These are phyloP conservation scores for Cotesia glomerata DNA, from an alignment of 1,140 invertebrate genomes.

Conservation along the genomic window DNA sequence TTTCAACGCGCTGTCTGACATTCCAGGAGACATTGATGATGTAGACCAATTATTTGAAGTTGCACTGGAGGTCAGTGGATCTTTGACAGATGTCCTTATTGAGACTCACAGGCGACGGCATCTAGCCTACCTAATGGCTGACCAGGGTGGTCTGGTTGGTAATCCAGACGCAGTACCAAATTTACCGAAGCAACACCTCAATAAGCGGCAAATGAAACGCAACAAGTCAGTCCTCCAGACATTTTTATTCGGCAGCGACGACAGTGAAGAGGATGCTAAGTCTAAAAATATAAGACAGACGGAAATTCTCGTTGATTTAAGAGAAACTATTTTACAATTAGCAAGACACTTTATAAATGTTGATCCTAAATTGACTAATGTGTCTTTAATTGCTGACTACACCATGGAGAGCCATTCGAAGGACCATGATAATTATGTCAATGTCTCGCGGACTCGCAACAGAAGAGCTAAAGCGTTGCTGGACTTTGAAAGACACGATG, in stretches of 20 bases:
- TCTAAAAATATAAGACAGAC: conserved; percentile 97
- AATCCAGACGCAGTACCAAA: conserved; percentile 89
- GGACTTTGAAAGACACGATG: conserved; percentile 98
- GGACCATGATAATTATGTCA: conserved; percentile 93
- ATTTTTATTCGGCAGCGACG: conserved; percentile 82
- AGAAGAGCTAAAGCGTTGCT: conserved; percentile 93
- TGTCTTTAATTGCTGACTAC: conserved; percentile 90
- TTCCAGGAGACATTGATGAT: conserved; percentile 91
- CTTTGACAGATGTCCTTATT: conserved; percentile 83
- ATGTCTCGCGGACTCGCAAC: conserved; percentile 84
- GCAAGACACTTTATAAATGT: conserved; percentile 86
- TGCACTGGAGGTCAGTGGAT: conserved; percentile 68
- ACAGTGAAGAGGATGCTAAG: conserved; percentile 83
- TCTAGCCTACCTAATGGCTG: conserved; percentile 94
- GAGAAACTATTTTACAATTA: conserved; percentile 93
- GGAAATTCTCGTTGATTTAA: conserved; percentile 93
- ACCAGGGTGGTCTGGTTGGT: conserved; percentile 89
- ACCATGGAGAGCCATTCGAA: conserved; percentile 92
- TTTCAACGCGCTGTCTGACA: conserved; percentile 94
- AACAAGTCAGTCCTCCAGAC: conserved; percentile 90
- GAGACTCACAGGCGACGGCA: conserved; percentile 91
- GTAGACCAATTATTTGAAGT: conserved; percentile 79
- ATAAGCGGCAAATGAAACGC: conserved; percentile 86
- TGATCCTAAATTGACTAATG: conserved; percentile 76
- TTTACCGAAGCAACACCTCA: conserved; percentile 88